These are phyloP conservation scores for Hirtodrosophila alboralis DNA, from an alignment of 2,888 invertebrate species.

Conservation along the genomic window DNA sequence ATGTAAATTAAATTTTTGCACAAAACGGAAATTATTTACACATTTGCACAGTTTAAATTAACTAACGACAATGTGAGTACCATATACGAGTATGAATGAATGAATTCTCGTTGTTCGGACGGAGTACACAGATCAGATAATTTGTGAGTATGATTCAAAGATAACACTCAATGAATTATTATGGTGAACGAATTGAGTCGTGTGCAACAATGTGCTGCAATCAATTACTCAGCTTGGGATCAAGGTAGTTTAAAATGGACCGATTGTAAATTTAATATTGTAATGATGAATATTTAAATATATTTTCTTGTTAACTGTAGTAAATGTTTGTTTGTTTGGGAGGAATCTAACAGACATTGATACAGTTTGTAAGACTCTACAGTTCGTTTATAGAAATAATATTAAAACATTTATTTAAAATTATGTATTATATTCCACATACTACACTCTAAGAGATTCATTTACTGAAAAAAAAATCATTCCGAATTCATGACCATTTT, in stretches of 20 bases:
- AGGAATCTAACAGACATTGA: too few relatives aligned
- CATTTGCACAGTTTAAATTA: conserved; percentile 73
- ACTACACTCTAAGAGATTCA: too few relatives aligned
- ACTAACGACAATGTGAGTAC: conserved; percentile 35
- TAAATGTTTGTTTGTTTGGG: too few relatives aligned
- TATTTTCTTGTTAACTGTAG: too few relatives aligned
- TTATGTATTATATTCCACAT: too few relatives aligned
- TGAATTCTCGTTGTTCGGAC: conserved; percentile 43
- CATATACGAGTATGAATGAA: conserved; percentile 36
- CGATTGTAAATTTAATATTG: too few relatives aligned
- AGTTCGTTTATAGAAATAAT: too few relatives aligned
- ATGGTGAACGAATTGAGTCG: conserved; percentile 51
- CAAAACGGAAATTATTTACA: conserved; percentile 77
- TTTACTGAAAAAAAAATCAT: too few relatives aligned
- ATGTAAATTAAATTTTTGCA: conserved; percentile 47
- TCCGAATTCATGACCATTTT: too few relatives aligned
- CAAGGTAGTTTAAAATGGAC: conserved; percentile 8
- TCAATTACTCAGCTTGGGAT: conserved; percentile 16
- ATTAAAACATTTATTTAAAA: too few relatives aligned
- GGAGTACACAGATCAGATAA: conserved; percentile 53
- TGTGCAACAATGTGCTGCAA: conserved; percentile 32
- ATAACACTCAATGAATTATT: conserved; percentile 59
- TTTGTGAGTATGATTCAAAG: conserved; percentile 54
- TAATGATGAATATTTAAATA: too few relatives aligned
- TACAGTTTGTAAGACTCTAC: too few relatives aligned